phyloP scores from a whole-genome alignment of 2,113 vertebrate genomes.

The Heliornis fulica region DNA sequence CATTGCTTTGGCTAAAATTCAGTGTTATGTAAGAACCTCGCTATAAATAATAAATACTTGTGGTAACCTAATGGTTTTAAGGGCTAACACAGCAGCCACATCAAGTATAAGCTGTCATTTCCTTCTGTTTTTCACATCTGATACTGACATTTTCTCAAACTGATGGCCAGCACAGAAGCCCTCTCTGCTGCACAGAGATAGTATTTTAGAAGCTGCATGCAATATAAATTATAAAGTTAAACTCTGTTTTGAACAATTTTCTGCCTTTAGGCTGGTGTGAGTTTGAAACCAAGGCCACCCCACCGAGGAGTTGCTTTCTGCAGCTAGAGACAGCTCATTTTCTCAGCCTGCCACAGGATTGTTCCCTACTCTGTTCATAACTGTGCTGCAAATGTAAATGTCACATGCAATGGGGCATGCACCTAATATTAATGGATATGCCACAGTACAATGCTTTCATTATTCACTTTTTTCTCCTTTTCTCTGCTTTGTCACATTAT shows the following conservation, averaged over 20 bases:
- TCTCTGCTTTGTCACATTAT: not conserved
- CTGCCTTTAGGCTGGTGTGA: not conserved
- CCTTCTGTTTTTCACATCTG: not conserved
- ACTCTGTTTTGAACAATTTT: not conserved
- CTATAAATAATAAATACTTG: not conserved
- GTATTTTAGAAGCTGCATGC: not conserved
- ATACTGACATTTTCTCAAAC: not conserved
- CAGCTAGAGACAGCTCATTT: not conserved
- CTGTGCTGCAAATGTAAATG: not conserved
- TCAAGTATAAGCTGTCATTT: not conserved
- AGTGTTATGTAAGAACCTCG: not conserved
- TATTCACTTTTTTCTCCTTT: not conserved
- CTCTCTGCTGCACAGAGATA: not conserved
- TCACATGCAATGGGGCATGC: not conserved
- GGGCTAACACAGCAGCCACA: not conserved
- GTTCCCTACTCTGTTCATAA: not conserved
- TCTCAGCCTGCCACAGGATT: not conserved
- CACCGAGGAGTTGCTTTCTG: not conserved
- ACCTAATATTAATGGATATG: not conserved
- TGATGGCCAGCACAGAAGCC: not conserved
- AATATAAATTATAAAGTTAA: not conserved
- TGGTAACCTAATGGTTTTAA: not conserved
- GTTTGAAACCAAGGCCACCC: not conserved
- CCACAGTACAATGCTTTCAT: not conserved
- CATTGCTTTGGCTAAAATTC: not conserved